These are phyloP conservation scores for Volucella inflata DNA, from an alignment of 2,888 invertebrate genomes.

Conservation along the genomic window DNA sequence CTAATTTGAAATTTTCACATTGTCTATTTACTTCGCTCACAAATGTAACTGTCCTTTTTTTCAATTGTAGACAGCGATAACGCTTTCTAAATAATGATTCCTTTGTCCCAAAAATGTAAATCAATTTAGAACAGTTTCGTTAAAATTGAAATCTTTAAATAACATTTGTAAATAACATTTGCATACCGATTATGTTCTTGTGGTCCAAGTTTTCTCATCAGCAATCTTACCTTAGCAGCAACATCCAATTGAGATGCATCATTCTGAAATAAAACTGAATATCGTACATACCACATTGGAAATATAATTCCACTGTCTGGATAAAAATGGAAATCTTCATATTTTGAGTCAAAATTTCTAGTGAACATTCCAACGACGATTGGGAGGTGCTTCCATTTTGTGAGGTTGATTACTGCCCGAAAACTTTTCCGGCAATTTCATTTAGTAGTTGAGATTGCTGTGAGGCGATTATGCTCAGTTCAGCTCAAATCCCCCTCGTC, in stretches of 20 bases:
- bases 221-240: constrained; percentile 39
- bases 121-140: constrained; percentile 63
- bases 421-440: too few species aligned
- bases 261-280: constrained; percentile 19
- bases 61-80: constrained; percentile 65
- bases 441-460: too few species aligned
- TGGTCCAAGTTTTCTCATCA: constrained; percentile 40
- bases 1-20: constrained; percentile 26
- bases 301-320: constrained; percentile 35
- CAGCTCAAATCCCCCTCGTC: too few species aligned
- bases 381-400: background rate
- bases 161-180: constrained; percentile 70
- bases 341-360: constrained; percentile 30
- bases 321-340: constrained; percentile 33
- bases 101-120: constrained; percentile 63
- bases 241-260: constrained; percentile 37
- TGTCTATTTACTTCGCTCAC: constrained; percentile 43
- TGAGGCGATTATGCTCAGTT: too few species aligned
- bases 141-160: too few species aligned
- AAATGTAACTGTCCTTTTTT: constrained; percentile 60
- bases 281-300: constrained; percentile 37
- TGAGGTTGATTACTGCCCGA: background rate
- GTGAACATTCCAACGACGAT: constrained; percentile 13
- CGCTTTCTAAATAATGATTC: constrained; percentile 63
- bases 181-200: constrained; percentile 31